A percentile compares a stretch with the other conserved stretches of the same genome.
Evolutionary conservation across 2,113 vertebrate species (phyloP).

Genomic region (Regulus satrapa): DNA sequence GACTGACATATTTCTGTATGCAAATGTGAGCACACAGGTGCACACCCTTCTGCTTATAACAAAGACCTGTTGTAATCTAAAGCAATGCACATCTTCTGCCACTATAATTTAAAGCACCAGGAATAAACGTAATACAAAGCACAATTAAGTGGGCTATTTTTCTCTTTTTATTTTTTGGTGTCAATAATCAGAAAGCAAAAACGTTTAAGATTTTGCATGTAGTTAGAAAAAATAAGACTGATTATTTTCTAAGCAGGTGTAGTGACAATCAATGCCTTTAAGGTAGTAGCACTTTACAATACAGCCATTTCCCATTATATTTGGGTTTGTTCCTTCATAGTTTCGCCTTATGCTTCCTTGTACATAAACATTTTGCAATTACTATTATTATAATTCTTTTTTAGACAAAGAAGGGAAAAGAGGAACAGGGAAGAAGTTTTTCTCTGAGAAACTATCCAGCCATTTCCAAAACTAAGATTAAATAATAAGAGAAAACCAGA

Average conservation of each 20-base stretch:
- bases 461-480: neutral
- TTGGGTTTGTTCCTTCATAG: neutral
- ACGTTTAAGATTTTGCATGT: neutral
- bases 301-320: neutral
- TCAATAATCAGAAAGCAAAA: neutral
- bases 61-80: neutral
- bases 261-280: neutral
- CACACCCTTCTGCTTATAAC: neutral
- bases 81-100: neutral
- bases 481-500: neutral
- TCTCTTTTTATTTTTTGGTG: neutral
- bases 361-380: neutral
- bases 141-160: neutral
- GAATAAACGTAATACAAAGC: neutral
- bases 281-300: neutral
- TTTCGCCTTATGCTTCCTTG: neutral
- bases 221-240: neutral
- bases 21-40: fast-evolving
- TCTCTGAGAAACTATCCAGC: neutral
- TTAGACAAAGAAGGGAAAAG: neutral
- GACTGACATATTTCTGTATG: neutral
- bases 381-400: neutral
- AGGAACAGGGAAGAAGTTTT: neutral
- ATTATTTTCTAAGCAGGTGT: neutral
- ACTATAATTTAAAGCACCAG: neutral